Evolutionary conservation across 2,888 invertebrate species (phyloP).

Genomic region (Microctonus brassicae): DNA sequence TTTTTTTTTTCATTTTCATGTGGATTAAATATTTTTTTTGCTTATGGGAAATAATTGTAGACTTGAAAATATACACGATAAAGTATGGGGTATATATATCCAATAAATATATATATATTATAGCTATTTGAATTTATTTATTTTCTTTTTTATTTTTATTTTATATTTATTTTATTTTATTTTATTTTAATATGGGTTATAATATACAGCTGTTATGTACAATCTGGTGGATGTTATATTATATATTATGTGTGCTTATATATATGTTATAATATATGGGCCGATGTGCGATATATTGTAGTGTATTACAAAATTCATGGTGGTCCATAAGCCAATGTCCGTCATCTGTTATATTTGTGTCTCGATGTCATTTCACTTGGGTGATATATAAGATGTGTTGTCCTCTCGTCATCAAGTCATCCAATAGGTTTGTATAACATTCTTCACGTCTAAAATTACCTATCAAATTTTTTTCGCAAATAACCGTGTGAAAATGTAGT

Average conservation of each 20-base stretch:
- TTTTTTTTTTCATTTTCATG: too few species aligned
- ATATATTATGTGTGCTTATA: slow-evolving; percentile 11
- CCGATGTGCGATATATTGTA: not conserved
- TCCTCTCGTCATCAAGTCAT: slow-evolving; percentile 16
- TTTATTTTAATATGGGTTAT: too few species aligned
- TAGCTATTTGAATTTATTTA: too few species aligned
- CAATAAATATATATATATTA: not conserved
- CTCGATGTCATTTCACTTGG: slow-evolving; percentile 32
- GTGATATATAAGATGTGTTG: slow-evolving; percentile 1
- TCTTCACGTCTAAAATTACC: slow-evolving; percentile 17
- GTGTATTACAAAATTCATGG: slow-evolving; percentile 59
- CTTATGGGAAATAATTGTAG: slow-evolving; percentile 6
- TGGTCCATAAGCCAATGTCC: slow-evolving; percentile 68
- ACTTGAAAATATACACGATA: not conserved
- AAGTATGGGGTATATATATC: not conserved
- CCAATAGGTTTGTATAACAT: slow-evolving; percentile 17
- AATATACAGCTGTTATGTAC: not conserved
- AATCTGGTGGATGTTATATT: not conserved
- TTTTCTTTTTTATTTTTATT: not conserved
- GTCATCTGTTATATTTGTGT: slow-evolving; percentile 64
- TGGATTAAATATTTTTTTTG: too few species aligned
- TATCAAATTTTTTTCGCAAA: not conserved
- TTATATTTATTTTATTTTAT: too few species aligned
- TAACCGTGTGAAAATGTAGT: too few species aligned
- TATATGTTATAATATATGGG: not conserved